Evolutionary conservation across 2,888 invertebrate species (phyloP), one percentile per base, ranked within the genome.

Genomic region (Ommatoiulus sabulosus): DNA sequence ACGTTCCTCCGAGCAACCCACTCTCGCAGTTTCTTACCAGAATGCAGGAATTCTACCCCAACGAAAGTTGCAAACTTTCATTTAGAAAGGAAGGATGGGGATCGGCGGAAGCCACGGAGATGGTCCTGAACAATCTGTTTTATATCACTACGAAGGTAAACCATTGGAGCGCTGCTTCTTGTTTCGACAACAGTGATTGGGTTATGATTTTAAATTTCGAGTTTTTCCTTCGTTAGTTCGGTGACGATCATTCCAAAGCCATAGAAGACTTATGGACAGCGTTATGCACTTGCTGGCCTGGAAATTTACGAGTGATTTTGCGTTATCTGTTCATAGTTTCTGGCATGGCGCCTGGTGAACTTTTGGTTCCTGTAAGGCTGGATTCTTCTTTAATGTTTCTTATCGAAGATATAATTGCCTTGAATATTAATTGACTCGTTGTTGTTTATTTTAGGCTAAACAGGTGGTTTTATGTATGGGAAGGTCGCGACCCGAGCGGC

Each of bases 21-120:
- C 87, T 92, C 63, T 91, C 91, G 44, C 92, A 91, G 89, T 92
- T 92, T 90, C 90, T 92, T 87, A 91, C 91, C 46, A 91, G 92
- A 85, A 90, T 92, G 88, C 91, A 91, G 57, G 92, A 95, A 95
- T 95, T 95, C 92, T 94, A 94, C 93, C 94, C 93, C 90, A 92
- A 92, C 87, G 91, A 91, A 15, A 91, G 95, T 91, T 91, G 96
- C 88, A 91, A 92, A 88, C 92, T 93, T 0, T 94, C 96, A 80
- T 95, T 96, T 88, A 94, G 97, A 24, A 95, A 97, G 88, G 98
- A 98, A 92, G 99, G 99, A 0, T 98, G 99, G 95, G 99, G 99
- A 84, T 98, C 98, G 0, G 97, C 97, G 0, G 99, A 99, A 93
- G 99, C 99, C n/a, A 99, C 99, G 0, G 99, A 99, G 94, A 98